Conservation (phyloP, 2,888 invertebrate genomes). For the Eudasyphora cyanicolor region DNA sequence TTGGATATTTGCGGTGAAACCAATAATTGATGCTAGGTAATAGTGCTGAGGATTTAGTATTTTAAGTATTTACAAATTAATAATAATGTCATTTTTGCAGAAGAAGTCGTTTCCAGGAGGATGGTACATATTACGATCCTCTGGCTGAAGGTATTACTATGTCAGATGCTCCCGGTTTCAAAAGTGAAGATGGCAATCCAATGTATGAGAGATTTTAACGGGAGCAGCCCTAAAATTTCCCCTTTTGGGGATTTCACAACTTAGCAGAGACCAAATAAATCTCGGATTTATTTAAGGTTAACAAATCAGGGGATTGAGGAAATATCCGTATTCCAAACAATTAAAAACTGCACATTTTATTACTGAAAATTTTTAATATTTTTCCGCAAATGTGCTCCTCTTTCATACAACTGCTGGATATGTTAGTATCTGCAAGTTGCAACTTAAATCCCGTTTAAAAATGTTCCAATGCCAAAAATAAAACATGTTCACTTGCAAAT, state of each 20-base stretch:
- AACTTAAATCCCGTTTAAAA: too few species aligned
- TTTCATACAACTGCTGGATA: too few species aligned
- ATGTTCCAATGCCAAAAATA: too few species aligned
- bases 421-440: too few species aligned
- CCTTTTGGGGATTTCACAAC: background rate
- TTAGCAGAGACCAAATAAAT: background rate
- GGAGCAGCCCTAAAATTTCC: background rate
- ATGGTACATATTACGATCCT: background rate
- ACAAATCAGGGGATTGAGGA: too few species aligned
- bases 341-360: too few species aligned
- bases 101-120: background rate
- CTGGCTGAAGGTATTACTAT: background rate
- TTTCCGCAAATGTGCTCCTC: too few species aligned
- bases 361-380: too few species aligned
- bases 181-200: background rate
- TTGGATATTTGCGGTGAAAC: background rate
- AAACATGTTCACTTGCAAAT: too few species aligned
- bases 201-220: background rate
- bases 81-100: background rate
- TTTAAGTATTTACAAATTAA: background rate
- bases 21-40: background rate
- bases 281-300: background rate
- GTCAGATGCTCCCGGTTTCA: background rate
- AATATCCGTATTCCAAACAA: too few species aligned
- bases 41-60: background rate